Percentiles rank a stretch among this genome's conserved stretches.
phyloP scores from a whole-genome alignment of 1,140 invertebrate species.

The Scylla paramamosain region DNA sequence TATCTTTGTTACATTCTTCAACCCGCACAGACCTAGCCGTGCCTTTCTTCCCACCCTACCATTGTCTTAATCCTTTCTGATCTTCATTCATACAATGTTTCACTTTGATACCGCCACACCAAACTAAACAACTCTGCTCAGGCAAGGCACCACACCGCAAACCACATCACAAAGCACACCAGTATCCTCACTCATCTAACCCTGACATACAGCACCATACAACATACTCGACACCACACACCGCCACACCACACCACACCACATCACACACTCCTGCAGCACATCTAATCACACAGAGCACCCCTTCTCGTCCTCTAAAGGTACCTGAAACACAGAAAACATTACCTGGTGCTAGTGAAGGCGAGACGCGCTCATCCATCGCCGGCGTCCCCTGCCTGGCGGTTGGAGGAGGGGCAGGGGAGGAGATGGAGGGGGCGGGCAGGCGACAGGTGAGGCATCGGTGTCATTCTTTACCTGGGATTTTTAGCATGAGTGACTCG shows the following conservation, averaged over 20 bases:
- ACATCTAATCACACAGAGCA: neutral
- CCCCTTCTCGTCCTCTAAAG: too few species aligned
- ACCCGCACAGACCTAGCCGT: too few species aligned
- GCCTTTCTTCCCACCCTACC: too few species aligned
- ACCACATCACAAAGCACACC: too few species aligned
- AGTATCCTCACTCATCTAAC: neutral
- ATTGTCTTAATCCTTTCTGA: too few species aligned
- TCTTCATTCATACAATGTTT: too few species aligned
- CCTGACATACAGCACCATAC: neutral
- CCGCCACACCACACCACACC: neutral
- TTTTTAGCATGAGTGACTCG: constrained; percentile 22
- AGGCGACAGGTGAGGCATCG: constrained; percentile 17
- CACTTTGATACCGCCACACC: too few species aligned
- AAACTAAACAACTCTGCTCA: too few species aligned
- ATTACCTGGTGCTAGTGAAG: neutral
- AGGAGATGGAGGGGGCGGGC: neutral
- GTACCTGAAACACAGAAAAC: neutral
- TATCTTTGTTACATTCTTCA: too few species aligned
- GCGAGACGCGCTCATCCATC: neutral
- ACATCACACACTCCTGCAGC: neutral
- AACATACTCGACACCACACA: neutral
- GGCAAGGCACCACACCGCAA: too few species aligned
- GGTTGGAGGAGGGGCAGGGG: neutral
- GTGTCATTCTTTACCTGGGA: neutral
- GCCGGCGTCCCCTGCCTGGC: neutral